Percentiles rank a stretch among this genome's conserved stretches.
phyloP scores from a whole-genome alignment of 2,113 vertebrate species.

The Corythoichthys intestinalis region DNA sequence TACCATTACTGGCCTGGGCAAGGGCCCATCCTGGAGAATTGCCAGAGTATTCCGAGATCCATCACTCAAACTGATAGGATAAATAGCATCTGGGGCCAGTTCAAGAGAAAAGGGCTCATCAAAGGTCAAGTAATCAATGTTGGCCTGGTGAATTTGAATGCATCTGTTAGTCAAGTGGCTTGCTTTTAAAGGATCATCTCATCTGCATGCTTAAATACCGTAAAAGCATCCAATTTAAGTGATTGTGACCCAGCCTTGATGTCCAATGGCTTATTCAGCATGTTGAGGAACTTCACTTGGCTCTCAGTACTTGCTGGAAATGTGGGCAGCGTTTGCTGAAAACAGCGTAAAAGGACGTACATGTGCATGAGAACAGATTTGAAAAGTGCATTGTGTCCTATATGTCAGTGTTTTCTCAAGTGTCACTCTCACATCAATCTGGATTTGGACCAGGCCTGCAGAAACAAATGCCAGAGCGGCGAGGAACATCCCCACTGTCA shows the following conservation, averaged over 20 bases:
- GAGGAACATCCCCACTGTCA: slow-evolving; percentile 90
- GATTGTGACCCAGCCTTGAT: background rate
- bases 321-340: slow-evolving; percentile 78
- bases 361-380: background rate
- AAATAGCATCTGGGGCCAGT: rapidly evolving
- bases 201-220: slow-evolving; percentile 29
- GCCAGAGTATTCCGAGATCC: slow-evolving; percentile 22
- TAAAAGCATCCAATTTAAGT: background rate
- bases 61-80: rapidly evolving
- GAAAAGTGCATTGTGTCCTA: background rate
- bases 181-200: background rate
- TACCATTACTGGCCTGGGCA: rapidly evolving
- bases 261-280: background rate
- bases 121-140: slow-evolving; percentile 46
- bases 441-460: slow-evolving; percentile 83
- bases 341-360: background rate
- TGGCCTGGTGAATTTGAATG: slow-evolving; percentile 34
- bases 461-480: slow-evolving; percentile 84
- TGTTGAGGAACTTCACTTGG: slow-evolving; percentile 83
- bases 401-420: background rate
- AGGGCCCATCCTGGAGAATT: rapidly evolving
- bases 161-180: background rate
- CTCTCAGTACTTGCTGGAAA: slow-evolving; percentile 69
- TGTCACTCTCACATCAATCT: slow-evolving; percentile 84
- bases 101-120: rapidly evolving